Evolutionary conservation across 1,140 invertebrate species (phyloP).

Genomic region (Zophobas morio): DNA sequence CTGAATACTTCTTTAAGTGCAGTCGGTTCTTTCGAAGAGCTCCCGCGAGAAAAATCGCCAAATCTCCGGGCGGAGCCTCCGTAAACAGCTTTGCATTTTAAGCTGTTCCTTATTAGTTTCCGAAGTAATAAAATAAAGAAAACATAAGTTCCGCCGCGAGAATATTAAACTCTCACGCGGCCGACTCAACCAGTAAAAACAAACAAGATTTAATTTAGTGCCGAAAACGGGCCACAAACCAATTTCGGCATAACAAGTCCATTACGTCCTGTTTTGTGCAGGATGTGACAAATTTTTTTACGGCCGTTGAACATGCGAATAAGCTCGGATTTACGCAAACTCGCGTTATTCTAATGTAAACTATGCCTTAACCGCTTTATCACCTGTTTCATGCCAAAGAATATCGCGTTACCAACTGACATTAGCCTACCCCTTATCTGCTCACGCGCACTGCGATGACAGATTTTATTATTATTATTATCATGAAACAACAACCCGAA

Average conservation of each 20-base stretch:
- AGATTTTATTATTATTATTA: conserved; percentile 40
- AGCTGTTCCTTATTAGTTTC: conserved; percentile 40
- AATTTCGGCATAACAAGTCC: conserved; percentile 43
- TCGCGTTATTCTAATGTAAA: conserved; percentile 33
- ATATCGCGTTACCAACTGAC: conserved; percentile 39
- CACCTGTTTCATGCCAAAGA: conserved; percentile 40
- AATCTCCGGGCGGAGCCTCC: neutral
- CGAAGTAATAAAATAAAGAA: conserved; percentile 37
- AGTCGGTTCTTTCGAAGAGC: conserved; percentile 16
- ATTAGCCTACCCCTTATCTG: conserved; percentile 41
- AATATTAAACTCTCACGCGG: conserved; percentile 37
- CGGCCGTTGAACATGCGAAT: conserved; percentile 28
- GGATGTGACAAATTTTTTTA: conserved; percentile 40
- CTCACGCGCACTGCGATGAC: conserved; percentile 40
- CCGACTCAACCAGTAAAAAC: conserved; percentile 13
- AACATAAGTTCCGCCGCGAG: conserved; percentile 41
- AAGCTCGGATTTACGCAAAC: conserved; percentile 31
- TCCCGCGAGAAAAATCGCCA: conserved; percentile 39
- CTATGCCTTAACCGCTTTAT: conserved; percentile 41
- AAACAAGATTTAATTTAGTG: conserved; percentile 34
- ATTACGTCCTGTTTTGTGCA: conserved; percentile 39
- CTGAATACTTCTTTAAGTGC: too few relatives aligned
- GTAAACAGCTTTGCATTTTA: conserved; percentile 49
- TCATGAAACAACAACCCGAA: conserved; percentile 37
- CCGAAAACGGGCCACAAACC: conserved; percentile 33